Conservation (phyloP, 1,140 invertebrate species). For the Drosophila nigromelanica region DNA sequence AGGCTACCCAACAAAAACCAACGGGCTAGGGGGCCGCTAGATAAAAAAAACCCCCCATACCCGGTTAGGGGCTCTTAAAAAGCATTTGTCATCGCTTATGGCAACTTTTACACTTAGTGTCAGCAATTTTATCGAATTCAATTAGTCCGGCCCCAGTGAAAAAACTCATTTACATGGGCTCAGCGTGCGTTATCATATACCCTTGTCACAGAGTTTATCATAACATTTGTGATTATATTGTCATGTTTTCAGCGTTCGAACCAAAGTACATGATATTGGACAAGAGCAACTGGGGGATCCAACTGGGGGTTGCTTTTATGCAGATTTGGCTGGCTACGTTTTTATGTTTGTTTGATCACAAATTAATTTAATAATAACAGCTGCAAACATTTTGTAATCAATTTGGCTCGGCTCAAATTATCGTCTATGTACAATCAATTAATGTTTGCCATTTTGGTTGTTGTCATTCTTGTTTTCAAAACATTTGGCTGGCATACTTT, state of each 20-base stretch:
- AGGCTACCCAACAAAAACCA: constrained; percentile 5
- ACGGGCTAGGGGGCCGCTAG: neutral
- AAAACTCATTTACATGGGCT: constrained; percentile 72
- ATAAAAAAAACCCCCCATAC: constrained; percentile 5
- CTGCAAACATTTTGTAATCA: constrained; percentile 80
- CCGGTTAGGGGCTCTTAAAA: neutral
- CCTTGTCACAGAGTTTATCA: constrained; percentile 55
- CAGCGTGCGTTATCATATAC: constrained; percentile 56
- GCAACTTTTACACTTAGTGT: constrained; percentile 21
- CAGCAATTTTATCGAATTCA: constrained; percentile 61
- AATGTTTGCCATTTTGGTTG: constrained; percentile 51
- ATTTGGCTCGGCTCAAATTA: constrained; percentile 38
- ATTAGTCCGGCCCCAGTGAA: constrained; percentile 62
- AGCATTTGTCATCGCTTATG: constrained; percentile 47
- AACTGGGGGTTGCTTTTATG: constrained; percentile 62
- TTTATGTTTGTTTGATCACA: constrained; percentile 71
- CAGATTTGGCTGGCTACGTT: constrained; percentile 58
- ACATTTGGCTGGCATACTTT: constrained; percentile 20
- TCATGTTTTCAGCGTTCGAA: constrained; percentile 56
- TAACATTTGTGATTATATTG: constrained; percentile 77
- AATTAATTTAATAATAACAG: constrained; percentile 82
- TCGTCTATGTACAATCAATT: constrained; percentile 62
- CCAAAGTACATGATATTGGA: constrained; percentile 40
- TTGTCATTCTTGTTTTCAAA: constrained; percentile 17
- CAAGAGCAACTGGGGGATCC: constrained; percentile 19